Percentiles rank a stretch among this genome's conserved stretches.
phyloP scores from a whole-genome alignment of 2,113 vertebrate species.

The Dasyprocta punctata region DNA sequence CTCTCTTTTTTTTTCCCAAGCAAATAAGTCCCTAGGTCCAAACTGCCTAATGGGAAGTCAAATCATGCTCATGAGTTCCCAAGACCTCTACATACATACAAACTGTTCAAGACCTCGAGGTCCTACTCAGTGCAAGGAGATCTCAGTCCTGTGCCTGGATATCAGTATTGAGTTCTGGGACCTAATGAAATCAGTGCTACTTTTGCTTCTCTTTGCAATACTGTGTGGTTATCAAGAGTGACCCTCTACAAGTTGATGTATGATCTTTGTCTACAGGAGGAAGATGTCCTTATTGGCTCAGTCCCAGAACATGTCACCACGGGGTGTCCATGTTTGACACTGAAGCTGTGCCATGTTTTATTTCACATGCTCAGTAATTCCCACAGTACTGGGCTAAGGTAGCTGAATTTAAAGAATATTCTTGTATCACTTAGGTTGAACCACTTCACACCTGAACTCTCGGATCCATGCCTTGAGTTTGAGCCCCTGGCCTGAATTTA shows the following conservation, averaged over 20 bases:
- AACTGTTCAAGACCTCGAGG: not conserved
- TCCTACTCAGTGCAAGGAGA: not conserved
- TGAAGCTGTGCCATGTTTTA: not conserved
- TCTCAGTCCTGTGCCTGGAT: not conserved
- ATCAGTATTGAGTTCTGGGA: accelerated
- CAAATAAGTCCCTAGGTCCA: not conserved
- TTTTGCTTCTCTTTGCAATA: not conserved
- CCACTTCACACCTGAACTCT: not conserved
- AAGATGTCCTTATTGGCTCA: not conserved
- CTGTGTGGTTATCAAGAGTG: not conserved
- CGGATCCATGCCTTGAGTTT: not conserved
- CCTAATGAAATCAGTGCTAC: accelerated
- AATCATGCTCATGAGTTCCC: not conserved
- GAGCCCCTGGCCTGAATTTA: not conserved
- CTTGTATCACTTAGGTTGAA: not conserved
- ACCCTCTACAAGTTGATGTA: accelerated
- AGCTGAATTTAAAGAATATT: not conserved
- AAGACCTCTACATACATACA: not conserved
- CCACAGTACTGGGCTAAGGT: accelerated
- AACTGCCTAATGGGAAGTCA: not conserved
- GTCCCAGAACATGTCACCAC: too few species aligned
- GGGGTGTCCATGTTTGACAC: not conserved
- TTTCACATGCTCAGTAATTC: not conserved
- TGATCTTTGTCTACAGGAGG: not conserved
- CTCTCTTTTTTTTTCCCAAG: not conserved